These are phyloP conservation scores for Agonopterix heracliana DNA, from an alignment of 2,888 invertebrate species.

Conservation along the genomic window DNA sequence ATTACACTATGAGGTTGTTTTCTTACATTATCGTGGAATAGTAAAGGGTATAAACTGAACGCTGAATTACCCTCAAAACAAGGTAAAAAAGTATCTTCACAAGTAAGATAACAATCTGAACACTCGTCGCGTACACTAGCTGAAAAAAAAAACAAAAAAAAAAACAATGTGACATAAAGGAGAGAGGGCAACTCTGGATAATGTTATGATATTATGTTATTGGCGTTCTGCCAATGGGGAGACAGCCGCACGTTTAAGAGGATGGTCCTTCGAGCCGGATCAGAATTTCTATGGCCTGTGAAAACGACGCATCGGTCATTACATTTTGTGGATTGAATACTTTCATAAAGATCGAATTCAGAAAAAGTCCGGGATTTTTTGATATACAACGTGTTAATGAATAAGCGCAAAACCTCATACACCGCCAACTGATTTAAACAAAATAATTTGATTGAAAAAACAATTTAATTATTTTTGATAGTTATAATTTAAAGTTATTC, in stretches of 20 bases:
- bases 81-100: constrained; percentile 2
- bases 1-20: too few species aligned
- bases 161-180: constrained; percentile 27
- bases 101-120: constrained; percentile 22
- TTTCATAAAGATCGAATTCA: too few species aligned
- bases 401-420: too few species aligned
- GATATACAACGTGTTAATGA: too few species aligned
- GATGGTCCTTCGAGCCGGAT: constrained; percentile 34
- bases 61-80: constrained; percentile 8
- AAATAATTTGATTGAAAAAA: too few species aligned
- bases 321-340: constrained; percentile 17
- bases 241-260: constrained; percentile 33
- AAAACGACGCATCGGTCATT: constrained; percentile 31
- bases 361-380: too few species aligned
- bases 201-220: constrained; percentile 47
- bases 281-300: constrained; percentile 33
- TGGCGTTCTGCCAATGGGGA: constrained; percentile 42
- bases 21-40: neutral
- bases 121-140: constrained; percentile 22
- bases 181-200: constrained; percentile 28
- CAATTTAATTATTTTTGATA: too few species aligned
- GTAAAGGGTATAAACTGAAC: constrained; percentile 7
- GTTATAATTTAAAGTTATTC: too few species aligned
- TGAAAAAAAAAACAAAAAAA: constrained; percentile 20
- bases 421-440: too few species aligned